Evolutionary conservation across 2,797 vertebrate species (phyloP).

Genomic region (Neostethus bicornis): DNA sequence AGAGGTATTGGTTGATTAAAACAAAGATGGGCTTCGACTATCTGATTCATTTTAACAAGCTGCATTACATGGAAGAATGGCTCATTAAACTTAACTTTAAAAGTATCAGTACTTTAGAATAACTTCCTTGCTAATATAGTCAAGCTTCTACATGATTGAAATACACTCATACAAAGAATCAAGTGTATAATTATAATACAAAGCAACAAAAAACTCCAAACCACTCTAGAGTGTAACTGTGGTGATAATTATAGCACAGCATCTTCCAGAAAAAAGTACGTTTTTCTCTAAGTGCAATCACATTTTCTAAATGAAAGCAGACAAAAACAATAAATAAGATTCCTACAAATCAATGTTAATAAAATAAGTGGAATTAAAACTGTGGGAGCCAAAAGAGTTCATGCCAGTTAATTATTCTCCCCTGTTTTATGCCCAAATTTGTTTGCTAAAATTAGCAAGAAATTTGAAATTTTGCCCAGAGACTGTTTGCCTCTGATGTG

Average conservation of each 20-base stretch:
- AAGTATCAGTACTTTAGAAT: conserved; percentile 52
- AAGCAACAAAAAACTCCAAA: conserved; percentile 26
- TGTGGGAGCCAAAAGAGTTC: neutral
- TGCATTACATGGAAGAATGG: conserved; percentile 58
- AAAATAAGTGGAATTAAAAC: neutral
- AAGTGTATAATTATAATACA: conserved; percentile 33
- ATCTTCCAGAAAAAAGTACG: conserved; percentile 18
- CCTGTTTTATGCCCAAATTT: neutral
- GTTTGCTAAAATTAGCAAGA: neutral
- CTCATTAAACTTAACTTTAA: conserved; percentile 67
- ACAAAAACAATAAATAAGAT: conserved; percentile 8
- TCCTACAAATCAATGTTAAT: neutral
- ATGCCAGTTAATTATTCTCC: neutral
- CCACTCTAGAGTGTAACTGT: conserved; percentile 18
- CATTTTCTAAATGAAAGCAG: conserved; percentile 14
- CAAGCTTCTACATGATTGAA: conserved; percentile 27
- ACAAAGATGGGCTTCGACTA: conserved; percentile 78
- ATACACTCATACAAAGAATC: conserved; percentile 32
- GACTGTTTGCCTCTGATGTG: neutral
- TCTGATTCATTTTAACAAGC: conserved; percentile 80
- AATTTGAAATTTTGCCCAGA: neutral
- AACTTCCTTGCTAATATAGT: conserved; percentile 40
- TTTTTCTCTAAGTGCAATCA: conserved; percentile 14
- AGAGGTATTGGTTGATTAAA: conserved; percentile 84
- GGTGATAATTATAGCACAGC: neutral